phyloP scores from a whole-genome alignment of 1,140 invertebrate species.

The Calliopsis andreniformis region DNA sequence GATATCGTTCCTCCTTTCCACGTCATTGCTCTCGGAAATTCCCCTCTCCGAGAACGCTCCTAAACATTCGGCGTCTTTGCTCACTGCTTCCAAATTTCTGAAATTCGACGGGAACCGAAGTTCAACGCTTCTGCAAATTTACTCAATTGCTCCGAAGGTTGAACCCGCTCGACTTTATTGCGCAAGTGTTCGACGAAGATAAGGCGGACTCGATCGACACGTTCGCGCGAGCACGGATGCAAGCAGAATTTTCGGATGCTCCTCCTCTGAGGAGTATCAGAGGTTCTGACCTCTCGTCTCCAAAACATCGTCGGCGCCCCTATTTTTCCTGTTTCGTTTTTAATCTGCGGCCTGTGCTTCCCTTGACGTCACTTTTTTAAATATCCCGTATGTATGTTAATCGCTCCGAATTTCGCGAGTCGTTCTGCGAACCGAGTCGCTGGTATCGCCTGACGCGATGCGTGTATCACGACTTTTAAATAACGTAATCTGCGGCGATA shows the following conservation, averaged over 20 bases:
- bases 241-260: not conserved
- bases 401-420: not conserved
- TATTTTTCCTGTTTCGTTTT: not conserved
- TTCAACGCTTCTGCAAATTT: too few species aligned
- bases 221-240: not conserved
- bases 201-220: not conserved
- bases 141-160: not conserved
- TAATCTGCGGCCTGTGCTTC: not conserved
- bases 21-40: not conserved
- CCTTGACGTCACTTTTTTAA: slow-evolving; percentile 1
- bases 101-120: too few species aligned
- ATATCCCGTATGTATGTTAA: slow-evolving; percentile 5
- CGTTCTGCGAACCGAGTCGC: not conserved
- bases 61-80: too few species aligned
- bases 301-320: too few species aligned
- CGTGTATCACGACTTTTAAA: not conserved
- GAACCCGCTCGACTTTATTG: not conserved
- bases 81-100: too few species aligned
- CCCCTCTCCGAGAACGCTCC: not conserved
- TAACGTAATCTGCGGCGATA: not conserved
- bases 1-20: not conserved
- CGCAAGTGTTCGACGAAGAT: not conserved
- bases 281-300: too few species aligned
- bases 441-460: too few species aligned
- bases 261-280: too few species aligned